Conservation (phyloP, 1,140 invertebrate genomes). For the Acromyrmex charruanus region DNA sequence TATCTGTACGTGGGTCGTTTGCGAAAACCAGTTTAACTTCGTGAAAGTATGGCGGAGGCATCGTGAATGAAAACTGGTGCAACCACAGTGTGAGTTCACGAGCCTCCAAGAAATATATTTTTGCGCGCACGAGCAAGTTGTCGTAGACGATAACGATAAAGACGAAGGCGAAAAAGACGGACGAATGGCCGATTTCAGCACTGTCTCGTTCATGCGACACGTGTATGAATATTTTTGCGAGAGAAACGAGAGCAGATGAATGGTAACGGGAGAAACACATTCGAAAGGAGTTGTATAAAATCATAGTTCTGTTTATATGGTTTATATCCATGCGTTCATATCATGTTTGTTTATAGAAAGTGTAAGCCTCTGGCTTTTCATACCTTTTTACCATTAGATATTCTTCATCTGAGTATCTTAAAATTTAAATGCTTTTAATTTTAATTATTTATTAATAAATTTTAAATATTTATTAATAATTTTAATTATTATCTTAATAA, state of each 20-base stretch:
- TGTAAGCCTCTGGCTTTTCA: background rate
- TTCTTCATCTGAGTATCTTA: background rate
- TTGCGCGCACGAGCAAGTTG: conserved; percentile 34
- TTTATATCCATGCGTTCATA: background rate
- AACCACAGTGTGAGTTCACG: conserved; percentile 38
- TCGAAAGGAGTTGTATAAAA: conserved; percentile 24
- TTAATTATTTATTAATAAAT: background rate
- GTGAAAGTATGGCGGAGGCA: conserved; percentile 64
- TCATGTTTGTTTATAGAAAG: background rate
- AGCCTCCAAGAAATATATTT: conserved; percentile 68
- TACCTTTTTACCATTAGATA: background rate
- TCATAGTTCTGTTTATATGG: background rate
- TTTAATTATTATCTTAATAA: background rate
- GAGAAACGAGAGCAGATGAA: conserved; percentile 47
- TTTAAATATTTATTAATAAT: background rate
- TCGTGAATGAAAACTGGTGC: conserved; percentile 69
- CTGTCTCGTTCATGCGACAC: conserved; percentile 8
- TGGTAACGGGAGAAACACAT: background rate
- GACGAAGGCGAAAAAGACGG: conserved; percentile 29
- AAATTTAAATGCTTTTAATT: background rate
- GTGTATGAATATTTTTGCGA: conserved; percentile 66
- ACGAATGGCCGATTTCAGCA: conserved; percentile 42
- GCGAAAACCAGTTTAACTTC: conserved; percentile 71
- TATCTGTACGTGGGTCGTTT: conserved; percentile 30
- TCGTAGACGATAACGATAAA: conserved; percentile 7